Evolutionary conservation across 2,113 vertebrate species (phyloP).

Genomic region (Pygoscelis adeliae): DNA sequence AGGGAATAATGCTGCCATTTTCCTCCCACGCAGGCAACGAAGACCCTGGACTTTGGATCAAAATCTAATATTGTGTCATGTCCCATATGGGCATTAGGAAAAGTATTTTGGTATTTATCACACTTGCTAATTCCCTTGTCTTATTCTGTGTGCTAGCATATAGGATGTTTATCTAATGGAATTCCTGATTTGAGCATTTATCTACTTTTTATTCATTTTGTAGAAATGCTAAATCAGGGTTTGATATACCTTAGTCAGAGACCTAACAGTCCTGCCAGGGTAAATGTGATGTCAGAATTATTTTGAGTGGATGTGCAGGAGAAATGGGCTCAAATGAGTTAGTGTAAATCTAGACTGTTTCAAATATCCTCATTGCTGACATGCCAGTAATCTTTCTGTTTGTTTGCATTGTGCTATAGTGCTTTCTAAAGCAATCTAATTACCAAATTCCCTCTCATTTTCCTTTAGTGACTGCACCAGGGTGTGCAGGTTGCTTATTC

Average conservation of each 20-base stretch:
- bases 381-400: neutral
- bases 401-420: neutral
- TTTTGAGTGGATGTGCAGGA: neutral
- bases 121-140: neutral
- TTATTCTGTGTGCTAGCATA: neutral
- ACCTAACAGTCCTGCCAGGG: neutral
- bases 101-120: neutral
- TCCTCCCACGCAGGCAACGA: neutral
- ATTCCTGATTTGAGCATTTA: neutral
- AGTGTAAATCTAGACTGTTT: neutral
- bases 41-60: neutral
- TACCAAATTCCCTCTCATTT: neutral
- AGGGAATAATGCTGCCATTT: neutral
- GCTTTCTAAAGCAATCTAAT: neutral
- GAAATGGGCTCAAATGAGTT: neutral
- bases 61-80: neutral
- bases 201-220: neutral
- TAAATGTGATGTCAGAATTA: neutral
- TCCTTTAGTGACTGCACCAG: neutral
- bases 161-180: neutral
- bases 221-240: neutral
- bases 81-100: neutral
- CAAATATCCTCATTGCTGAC: neutral
- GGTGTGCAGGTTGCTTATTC: neutral
- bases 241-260: neutral